Conservation (phyloP, 2,797 vertebrate genomes). For the Ispidina picta region DNA sequence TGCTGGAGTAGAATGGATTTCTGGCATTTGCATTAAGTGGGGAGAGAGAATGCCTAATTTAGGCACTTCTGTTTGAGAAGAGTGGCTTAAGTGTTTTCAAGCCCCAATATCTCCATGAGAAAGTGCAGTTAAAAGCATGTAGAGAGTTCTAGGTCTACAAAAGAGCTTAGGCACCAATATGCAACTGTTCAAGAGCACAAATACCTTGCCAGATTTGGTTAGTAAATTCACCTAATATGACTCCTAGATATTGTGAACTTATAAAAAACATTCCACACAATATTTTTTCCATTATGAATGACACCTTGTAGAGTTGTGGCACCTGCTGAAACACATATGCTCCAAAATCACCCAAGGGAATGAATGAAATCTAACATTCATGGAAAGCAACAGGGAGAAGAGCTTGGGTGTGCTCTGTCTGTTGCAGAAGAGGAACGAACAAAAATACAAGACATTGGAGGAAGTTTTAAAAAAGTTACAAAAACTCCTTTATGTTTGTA, state of each 20-base stretch:
- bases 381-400: not conserved
- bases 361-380: not conserved
- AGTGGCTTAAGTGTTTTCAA: not conserved
- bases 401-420: not conserved
- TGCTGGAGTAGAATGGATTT: not conserved
- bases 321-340: fast-evolving
- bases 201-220: not conserved
- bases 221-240: not conserved
- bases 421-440: not conserved
- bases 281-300: not conserved
- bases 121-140: not conserved
- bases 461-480: not conserved
- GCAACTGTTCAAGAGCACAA: not conserved
- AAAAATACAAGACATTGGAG: not conserved
- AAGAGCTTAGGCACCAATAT: not conserved
- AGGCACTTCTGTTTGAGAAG: not conserved
- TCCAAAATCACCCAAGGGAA: not conserved
- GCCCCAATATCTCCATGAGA: not conserved
- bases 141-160: not conserved
- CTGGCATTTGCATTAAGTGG: not conserved
- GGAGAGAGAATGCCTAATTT: not conserved
- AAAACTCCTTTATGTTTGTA: not conserved
- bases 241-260: not conserved
- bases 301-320: not conserved
- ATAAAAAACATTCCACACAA: not conserved